Evolutionary conservation across 2,888 invertebrate species (phyloP).

Genomic region (Cynaeus angustus): DNA sequence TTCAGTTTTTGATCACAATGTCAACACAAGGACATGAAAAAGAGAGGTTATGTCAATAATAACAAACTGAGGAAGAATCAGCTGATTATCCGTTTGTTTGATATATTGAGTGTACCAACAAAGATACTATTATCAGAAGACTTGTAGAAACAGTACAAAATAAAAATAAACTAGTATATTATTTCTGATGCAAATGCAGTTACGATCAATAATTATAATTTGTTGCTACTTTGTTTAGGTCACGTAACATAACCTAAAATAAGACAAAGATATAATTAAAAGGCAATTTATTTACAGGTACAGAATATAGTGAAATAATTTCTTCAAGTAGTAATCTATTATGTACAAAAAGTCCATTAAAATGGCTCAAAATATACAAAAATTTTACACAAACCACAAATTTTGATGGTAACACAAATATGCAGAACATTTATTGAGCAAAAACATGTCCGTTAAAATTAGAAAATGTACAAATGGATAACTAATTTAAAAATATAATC

Average conservation of each 20-base stretch:
- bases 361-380: slow-evolving; percentile 36
- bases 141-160: too few relatives aligned
- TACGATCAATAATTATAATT: too few relatives aligned
- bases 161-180: too few relatives aligned
- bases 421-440: slow-evolving; percentile 49
- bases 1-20: slow-evolving; percentile 14
- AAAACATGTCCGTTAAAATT: slow-evolving; percentile 42
- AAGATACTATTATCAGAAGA: too few relatives aligned
- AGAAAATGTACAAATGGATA: slow-evolving; percentile 54
- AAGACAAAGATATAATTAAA: slow-evolving; percentile 6
- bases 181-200: too few relatives aligned
- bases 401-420: slow-evolving; percentile 42
- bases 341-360: slow-evolving; percentile 46
- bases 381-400: slow-evolving; percentile 33
- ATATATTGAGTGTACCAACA: too few relatives aligned
- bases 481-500: slow-evolving; percentile 53
- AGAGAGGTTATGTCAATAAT: slow-evolving; percentile 8
- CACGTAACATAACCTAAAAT: neutral
- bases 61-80: neutral
- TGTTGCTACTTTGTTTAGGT: neutral
- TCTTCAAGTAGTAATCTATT: slow-evolving; percentile 15
- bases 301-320: slow-evolving; percentile 40
- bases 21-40: slow-evolving; percentile 26
- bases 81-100: neutral
- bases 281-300: slow-evolving; percentile 34